phyloP scores from a whole-genome alignment of 2,888 invertebrate species.

The Tipula lateralis region DNA sequence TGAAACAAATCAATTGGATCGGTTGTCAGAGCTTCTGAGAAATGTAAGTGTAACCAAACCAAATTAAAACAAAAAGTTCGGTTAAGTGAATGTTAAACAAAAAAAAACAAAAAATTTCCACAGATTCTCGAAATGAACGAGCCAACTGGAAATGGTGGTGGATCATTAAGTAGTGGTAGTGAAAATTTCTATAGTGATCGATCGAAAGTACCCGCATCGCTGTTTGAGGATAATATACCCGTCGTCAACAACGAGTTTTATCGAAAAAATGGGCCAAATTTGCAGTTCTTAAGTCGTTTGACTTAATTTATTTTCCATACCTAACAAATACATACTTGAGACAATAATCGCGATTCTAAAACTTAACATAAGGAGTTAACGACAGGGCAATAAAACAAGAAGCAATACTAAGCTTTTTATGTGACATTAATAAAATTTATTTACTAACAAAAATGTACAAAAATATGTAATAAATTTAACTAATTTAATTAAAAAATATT shows the following conservation, averaged over 20 bases:
- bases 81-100: neutral
- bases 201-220: neutral
- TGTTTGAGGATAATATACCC: neutral
- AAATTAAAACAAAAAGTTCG: neutral
- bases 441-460: neutral
- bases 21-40: constrained; percentile 6
- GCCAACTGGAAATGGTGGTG: neutral
- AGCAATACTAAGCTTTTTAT: neutral
- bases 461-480: neutral
- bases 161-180: neutral
- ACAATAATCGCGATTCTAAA: neutral
- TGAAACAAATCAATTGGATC: constrained; percentile 20
- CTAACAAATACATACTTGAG: neutral
- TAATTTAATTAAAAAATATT: neutral
- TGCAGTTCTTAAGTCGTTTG: neutral
- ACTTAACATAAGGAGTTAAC: neutral
- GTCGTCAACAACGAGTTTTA: neutral
- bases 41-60: neutral
- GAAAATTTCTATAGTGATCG: constrained; percentile 11
- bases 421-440: neutral
- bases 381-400: neutral
- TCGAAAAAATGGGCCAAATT: neutral
- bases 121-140: constrained; percentile 24
- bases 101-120: neutral
- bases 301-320: neutral